Evolutionary conservation across 2,888 invertebrate genomes (phyloP), one percentile per base, ranked within the genome.

Genomic region (Mesopsocus fuscifrons): DNA sequence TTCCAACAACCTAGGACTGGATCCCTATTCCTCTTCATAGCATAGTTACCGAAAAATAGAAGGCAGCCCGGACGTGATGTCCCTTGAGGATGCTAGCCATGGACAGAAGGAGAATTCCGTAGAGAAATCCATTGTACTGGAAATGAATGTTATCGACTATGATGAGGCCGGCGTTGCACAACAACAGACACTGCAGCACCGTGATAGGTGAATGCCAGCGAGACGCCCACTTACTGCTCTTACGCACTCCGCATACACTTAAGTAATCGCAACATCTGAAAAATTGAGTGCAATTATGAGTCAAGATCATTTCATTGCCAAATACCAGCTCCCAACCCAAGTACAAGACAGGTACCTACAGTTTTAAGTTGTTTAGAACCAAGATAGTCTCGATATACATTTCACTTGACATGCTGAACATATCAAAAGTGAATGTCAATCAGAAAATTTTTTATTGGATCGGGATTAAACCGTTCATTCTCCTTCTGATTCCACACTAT

Each of bases 71-170:
- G 4, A 38, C 6, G 11, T 20, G 5, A 18, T 38, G 3, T 6
- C 20, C 74, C 61, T 70, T 67, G 45, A 79, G 66, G 53, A 87
- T 71, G 51, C 72, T 68, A 4, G 77, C 74, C 48, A 88, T 71
- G 16, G 91, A 88, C 35, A 83, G 58, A 21, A 94, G 57, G 17
- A 92, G 61, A 45, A 92, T 68, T 18, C 94, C 94, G 65, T 82
- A 84, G 46, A 98, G 65, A 54, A 98, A 77, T 32, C 97, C 95
- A 70, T 99, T 99, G 58, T 99, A 99, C 60, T 99, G 98, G 58
- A 97, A 97, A 64, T 97, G 97, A 55, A 97, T 82, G 56, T 97
- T 94, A 62, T 98, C 98, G 9, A 97, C 77, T 61, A 95, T 72
- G 3, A 95, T 58, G 3, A 97, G 66, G 2, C 92, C 94, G 48